A percentile compares a stretch with the other conserved stretches of the same genome.
Conservation (phyloP, 2,797 vertebrate genomes). For the Hippoglossus hippoglossus region DNA sequence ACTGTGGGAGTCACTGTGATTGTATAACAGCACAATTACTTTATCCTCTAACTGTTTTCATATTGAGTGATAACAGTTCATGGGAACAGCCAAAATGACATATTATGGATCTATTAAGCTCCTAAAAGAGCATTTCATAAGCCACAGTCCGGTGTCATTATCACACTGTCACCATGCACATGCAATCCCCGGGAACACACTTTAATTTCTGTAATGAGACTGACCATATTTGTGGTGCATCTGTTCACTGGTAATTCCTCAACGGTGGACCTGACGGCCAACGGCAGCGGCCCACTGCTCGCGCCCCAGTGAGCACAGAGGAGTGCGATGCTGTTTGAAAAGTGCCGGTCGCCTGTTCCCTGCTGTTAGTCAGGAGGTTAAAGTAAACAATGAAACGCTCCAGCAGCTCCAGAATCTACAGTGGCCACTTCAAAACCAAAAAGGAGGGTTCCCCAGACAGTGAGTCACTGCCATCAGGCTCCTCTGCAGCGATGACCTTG, state of each 20-base stretch:
- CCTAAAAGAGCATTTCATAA: constrained; percentile 46
- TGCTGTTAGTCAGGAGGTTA: constrained; percentile 44
- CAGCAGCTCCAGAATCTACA: constrained; percentile 40
- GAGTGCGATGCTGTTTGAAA: constrained; percentile 45
- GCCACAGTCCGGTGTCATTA: constrained; percentile 52
- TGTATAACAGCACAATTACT: constrained; percentile 56
- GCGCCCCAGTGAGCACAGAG: constrained; percentile 33
- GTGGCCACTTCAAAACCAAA: constrained; percentile 24
- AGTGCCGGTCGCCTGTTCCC: constrained; percentile 28
- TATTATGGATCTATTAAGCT: constrained; percentile 34
- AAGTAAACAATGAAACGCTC: constrained; percentile 53
- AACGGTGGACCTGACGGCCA: constrained; percentile 57
- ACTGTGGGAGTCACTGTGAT: constrained; percentile 57
- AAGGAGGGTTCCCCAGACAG: constrained; percentile 32
- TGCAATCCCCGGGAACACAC: constrained; percentile 59
- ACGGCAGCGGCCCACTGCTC: constrained; percentile 43
- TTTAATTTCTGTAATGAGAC: constrained; percentile 69
- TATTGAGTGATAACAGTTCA: constrained; percentile 66
- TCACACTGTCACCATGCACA: constrained; percentile 44
- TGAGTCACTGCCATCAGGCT: constrained; percentile 49
- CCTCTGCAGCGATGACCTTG: constrained; percentile 27
- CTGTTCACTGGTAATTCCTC: constrained; percentile 72
- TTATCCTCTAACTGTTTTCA: constrained; percentile 62
- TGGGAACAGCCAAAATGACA: constrained; percentile 63
- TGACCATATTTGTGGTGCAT: constrained; percentile 71